Conservation (phyloP, 2,113 vertebrate species). For the Oceanites oceanicus region DNA sequence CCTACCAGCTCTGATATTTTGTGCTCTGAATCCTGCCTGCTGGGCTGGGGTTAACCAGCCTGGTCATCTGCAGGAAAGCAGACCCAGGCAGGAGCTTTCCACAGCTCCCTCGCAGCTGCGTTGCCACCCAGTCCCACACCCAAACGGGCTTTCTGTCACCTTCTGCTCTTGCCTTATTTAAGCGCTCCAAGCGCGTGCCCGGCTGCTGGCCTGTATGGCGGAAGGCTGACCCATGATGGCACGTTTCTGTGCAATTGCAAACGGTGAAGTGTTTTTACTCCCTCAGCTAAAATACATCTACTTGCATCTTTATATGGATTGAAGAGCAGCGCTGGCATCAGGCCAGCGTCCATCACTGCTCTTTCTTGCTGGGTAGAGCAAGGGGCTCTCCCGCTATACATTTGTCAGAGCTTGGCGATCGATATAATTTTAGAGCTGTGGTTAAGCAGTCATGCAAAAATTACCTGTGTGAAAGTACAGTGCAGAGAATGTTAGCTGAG, state of each 20-base stretch:
- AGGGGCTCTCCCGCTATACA: background rate
- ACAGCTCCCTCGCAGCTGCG: background rate
- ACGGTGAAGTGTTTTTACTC: background rate
- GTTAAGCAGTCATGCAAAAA: background rate
- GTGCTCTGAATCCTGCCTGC: background rate
- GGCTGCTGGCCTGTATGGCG: background rate
- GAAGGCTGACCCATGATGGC: background rate
- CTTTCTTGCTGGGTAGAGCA: background rate
- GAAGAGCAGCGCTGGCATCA: background rate
- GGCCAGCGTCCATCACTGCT: background rate
- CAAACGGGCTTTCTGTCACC: background rate
- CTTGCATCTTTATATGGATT: background rate
- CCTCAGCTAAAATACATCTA: background rate
- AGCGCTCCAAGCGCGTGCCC: background rate
- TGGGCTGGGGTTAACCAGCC: background rate
- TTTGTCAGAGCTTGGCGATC: background rate
- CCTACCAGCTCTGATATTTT: background rate
- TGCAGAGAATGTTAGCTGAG: constrained; percentile 20
- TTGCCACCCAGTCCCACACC: background rate
- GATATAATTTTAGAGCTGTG: background rate
- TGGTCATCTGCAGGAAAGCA: background rate
- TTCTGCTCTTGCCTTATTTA: background rate
- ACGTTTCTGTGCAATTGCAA: background rate
- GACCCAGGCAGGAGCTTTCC: background rate
- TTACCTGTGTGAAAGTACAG: constrained; percentile 46